phyloP scores from a whole-genome alignment of 2,888 invertebrate genomes.

The Alitta virens region DNA sequence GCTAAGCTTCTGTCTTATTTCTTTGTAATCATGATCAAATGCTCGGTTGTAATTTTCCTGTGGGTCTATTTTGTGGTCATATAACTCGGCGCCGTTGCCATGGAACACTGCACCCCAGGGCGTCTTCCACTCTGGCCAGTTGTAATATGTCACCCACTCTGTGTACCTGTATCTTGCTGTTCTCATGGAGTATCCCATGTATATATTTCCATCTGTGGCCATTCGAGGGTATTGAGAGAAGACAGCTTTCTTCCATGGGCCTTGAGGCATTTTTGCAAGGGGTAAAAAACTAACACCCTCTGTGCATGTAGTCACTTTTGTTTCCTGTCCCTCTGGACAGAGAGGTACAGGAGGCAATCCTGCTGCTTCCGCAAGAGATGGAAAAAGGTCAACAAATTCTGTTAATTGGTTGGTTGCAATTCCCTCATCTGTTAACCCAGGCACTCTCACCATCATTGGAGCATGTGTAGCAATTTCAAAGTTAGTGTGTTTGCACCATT shows the following conservation, averaged over 20 bases:
- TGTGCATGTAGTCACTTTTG: neutral
- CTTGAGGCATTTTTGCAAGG: constrained; percentile 10
- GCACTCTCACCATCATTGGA: constrained; percentile 37
- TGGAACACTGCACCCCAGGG: neutral
- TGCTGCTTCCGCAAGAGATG: constrained; percentile 37
- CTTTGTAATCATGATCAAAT: neutral
- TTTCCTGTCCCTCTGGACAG: neutral
- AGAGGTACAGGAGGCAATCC: constrained; percentile 11
- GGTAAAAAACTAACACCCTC: constrained; percentile 24
- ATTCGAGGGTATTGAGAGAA: constrained; percentile 31
- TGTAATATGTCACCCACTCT: neutral
- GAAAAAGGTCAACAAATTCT: constrained; percentile 40
- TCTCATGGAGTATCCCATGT: constrained; percentile 35
- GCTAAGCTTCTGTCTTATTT: neutral
- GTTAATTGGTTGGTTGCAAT: constrained; percentile 31
- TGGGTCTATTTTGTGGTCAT: neutral
- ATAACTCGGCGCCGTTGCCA: neutral
- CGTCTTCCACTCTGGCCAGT: neutral
- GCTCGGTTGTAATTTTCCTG: constrained; percentile 2
- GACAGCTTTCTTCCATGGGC: constrained; percentile 21
- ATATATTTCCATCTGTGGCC: constrained; percentile 15
- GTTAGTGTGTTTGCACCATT: constrained; percentile 35
- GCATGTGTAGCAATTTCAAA: constrained; percentile 37
- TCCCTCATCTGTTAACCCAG: constrained; percentile 34
- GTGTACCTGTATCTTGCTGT: neutral